phyloP scores from a whole-genome alignment of 2,113 vertebrate species.

The Ptilorrhoa leucosticta region DNA sequence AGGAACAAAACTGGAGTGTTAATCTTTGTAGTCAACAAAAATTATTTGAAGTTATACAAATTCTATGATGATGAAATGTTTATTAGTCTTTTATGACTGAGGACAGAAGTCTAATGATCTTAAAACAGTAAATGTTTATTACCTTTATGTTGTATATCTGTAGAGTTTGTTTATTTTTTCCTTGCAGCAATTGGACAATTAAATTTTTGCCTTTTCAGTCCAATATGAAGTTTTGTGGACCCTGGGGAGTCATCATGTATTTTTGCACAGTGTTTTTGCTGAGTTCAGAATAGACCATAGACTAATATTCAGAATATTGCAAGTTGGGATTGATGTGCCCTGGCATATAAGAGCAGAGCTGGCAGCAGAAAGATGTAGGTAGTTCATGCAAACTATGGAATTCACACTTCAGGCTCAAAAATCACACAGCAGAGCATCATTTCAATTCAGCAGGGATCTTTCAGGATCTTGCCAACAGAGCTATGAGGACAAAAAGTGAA shows the following conservation, averaged over 20 bases:
- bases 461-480: neutral
- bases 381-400: neutral
- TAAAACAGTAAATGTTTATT: neutral
- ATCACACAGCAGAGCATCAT: neutral
- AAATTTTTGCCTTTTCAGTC: neutral
- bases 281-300: neutral
- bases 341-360: neutral
- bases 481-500: neutral
- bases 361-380: neutral
- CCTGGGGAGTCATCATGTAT: neutral
- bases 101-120: neutral
- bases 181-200: neutral
- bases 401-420: neutral
- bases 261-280: neutral
- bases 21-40: neutral
- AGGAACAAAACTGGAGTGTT: neutral
- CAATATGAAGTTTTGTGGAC: neutral
- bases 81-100: neutral
- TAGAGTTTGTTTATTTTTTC: neutral
- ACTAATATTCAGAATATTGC: neutral
- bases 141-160: neutral
- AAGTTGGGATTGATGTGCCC: neutral
- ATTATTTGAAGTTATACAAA: neutral
- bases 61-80: neutral
- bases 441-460: neutral